Evolutionary conservation across 2,888 invertebrate genomes (phyloP).

Genomic region (Amaurobius ferox): DNA sequence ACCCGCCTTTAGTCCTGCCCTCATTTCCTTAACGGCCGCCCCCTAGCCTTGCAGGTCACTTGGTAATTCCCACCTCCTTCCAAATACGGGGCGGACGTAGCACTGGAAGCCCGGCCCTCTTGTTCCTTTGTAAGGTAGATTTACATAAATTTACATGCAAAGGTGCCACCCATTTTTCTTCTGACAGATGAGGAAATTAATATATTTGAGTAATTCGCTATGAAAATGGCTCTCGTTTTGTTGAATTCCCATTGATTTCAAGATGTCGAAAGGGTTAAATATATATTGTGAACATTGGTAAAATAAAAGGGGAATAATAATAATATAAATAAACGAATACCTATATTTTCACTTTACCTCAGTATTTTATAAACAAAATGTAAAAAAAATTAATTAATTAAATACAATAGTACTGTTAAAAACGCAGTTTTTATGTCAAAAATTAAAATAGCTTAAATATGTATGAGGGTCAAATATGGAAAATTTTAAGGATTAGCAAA

Average conservation of each 20-base stretch:
- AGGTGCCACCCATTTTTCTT: slow-evolving; percentile 37
- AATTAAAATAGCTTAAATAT: too few relatives aligned
- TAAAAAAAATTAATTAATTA: too few relatives aligned
- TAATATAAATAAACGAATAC: too few relatives aligned
- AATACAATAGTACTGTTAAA: too few relatives aligned
- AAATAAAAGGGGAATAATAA: too few relatives aligned
- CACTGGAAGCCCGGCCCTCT: slow-evolving; percentile 17
- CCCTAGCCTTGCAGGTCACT: not conserved
- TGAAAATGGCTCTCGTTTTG: not conserved
- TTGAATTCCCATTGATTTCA: not conserved
- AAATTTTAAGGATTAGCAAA: too few relatives aligned
- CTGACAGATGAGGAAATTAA: slow-evolving; percentile 65
- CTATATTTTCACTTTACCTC: too few relatives aligned
- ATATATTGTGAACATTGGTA: too few relatives aligned
- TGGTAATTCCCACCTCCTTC: slow-evolving; percentile 7
- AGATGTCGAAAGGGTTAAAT: not conserved
- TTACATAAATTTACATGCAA: slow-evolving; percentile 70
- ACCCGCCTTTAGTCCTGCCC: slow-evolving; percentile 24
- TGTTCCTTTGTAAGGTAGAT: slow-evolving; percentile 40
- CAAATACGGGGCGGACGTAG: slow-evolving; percentile 21
- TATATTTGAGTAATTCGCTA: not conserved
- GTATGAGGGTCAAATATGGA: too few relatives aligned
- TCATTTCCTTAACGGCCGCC: slow-evolving; percentile 34
- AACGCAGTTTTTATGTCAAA: too few relatives aligned
- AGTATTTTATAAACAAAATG: too few relatives aligned